Base-by-base conservation (phyloP, 2,888 invertebrate species). In the Tupiocoris notatus region DNA sequence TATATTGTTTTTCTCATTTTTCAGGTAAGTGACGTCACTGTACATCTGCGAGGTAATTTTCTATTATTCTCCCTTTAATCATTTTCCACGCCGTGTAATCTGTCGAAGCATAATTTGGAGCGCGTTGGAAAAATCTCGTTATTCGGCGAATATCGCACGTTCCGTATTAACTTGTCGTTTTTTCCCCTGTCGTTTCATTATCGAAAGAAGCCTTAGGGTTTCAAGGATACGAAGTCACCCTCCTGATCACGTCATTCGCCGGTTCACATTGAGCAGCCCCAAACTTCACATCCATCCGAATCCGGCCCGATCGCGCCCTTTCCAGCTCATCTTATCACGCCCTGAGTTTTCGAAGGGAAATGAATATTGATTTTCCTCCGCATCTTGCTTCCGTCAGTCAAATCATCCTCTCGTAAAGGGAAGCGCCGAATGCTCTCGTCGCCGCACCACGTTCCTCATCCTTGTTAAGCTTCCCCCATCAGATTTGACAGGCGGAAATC, bases 301-400 rank as follows among this genome's bases (percentile, higher is more conserved):
- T 39, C 39, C 39, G 3, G 39, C 39, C 39, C 39, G 12, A 39
- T 39, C 39, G 39, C 39, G 39, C 12, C 3, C 39, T 39, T 12
- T 12, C 6, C 39, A 3, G 6, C 39, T 39, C 39, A 39, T 39
- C 39, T 39, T 39, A 39, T 39, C 39, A 39, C 39, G 39, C 39
- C 39, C 39, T n/a, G 39, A 39, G 6, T 39, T 39, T 2, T 24
- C 24, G 22, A n/a, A 17, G 66, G 66, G 66, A 20, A 66, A 66
- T 66, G 66, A 66, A 66, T 66, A 66, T 66, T 66, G 66, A 66
- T 66, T 66, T 66, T 56, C 56, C 16, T 56, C 39, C 66, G 21
- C 66, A 39, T 66, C 54, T 66, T 66, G 66, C 66, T 66, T 66
- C 66, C 66, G 66, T 66, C 66, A 66, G 54, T 66, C 66, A 66